phyloP scores from a whole-genome alignment of 2,113 vertebrate species.

The Oceanites oceanicus region DNA sequence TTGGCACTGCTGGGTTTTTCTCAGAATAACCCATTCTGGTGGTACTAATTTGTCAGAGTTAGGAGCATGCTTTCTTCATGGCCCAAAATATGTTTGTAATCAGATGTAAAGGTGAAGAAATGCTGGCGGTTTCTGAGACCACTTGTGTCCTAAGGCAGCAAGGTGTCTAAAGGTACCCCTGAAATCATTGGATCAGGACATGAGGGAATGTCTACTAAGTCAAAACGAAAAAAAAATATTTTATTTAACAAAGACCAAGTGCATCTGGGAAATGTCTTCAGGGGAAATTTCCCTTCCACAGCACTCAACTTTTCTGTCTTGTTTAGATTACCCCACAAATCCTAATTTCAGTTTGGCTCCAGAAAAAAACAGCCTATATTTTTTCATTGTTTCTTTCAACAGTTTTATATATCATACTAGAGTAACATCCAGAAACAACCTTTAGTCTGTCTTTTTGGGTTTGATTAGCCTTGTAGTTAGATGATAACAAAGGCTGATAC shows the following conservation, averaged over 20 bases:
- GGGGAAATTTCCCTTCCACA: neutral
- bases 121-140: fast-evolving
- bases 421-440: neutral
- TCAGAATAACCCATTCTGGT: neutral
- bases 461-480: neutral
- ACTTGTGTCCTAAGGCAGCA: neutral
- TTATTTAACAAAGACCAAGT: neutral
- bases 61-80: neutral
- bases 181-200: neutral
- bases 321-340: neutral
- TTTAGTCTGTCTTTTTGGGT: neutral
- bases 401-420: neutral
- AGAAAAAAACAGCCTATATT: neutral
- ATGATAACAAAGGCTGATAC: neutral
- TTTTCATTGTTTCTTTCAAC: neutral
- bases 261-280: neutral
- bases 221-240: neutral
- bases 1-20: neutral
- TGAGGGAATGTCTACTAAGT: neutral
- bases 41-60: neutral
- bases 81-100: neutral
- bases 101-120: neutral
- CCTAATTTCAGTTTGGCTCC: neutral
- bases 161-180: neutral
- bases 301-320: neutral